Base-by-base conservation (phyloP, 2,113 vertebrate species). In the Microtus pennsylvanicus region DNA sequence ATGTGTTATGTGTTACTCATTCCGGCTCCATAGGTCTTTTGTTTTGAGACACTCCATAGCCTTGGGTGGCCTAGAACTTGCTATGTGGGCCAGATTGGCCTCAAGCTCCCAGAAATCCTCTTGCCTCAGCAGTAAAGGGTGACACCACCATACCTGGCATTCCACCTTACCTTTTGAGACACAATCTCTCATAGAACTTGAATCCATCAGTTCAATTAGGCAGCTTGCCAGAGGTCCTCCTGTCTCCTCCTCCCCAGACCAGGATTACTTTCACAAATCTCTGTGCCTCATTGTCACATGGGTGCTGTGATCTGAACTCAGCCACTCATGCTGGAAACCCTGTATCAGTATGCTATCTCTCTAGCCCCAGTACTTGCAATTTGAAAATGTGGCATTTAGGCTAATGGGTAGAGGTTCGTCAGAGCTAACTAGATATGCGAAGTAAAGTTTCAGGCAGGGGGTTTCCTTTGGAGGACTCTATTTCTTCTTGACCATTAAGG, bases 401-500 rank as follows among this genome's bases (percentile, higher is more conserved):
- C 97, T 95, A 93, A 93, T 63, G 96, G 97, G 77, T 35, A n/a
- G 69, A 92, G 69, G 96, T 97, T 50, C 94, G 91, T 93, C 91
- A 63, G 93, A 78, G 33, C 93, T 96, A 97, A 33, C 93, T 96
- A 97, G 93, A 38, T 42, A n/a, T 35, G 63, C 82, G 74, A 94
- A 94, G 87, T 88, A 7, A 95, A 96, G 87, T 75, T 93, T 93
- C 17, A 86, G 94, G 58, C 17, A 86, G 94, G 58, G 94, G 12
- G 30, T 81, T 96, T 97, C 96, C 87, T 94, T 89, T 30, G 65
- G 89, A 89, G 75, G 69, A 4, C 50, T 80, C 85, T 86, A 87
- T 93, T 78, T 88, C 47, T 87, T 94, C 35, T 80, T 83, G 74
- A 77, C 82, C 45, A 63, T 75, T 91, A 47, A 93, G 61, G 89